Base-by-base conservation (phyloP, 1,140 invertebrate genomes). In the Camponotus pennsylvanicus region DNA sequence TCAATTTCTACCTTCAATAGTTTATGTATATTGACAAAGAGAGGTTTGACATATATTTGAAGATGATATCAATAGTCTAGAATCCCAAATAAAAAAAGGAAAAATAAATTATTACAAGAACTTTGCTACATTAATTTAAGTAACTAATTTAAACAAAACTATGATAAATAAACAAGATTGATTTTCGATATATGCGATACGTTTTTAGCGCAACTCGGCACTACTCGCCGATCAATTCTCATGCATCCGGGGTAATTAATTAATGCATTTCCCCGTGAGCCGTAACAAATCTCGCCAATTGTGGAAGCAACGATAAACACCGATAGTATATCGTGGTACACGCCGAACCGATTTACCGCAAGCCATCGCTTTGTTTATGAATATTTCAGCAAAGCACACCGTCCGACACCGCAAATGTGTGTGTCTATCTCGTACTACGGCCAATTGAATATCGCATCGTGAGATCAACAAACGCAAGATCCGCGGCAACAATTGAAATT, bases 351-450 rank as follows among this genome's bases (percentile, higher is more conserved):
- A 82, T 82, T 82, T 82, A 82, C 79, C 52, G 42, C 79, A 82
- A 82, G 67, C 79, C 40, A 82, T 82, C 18, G 69, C 55, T 63
- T 75, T 49, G 57, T 75, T 83, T 75, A 73, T 75, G 79, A 83
- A 75, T 83, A 83, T 61, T 75, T 73, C 55, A 75, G 57, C 57
- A 61, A 75, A 61, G 55, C 55, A 57, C 42, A 37, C 55, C 27
- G 40, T 61, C 3, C 52, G 67, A 45, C 9, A 61, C 52, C 52
- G 27, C 79, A 61, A 82, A 82, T 34, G 52, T 61, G 18, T 71
- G 61, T 55, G 45, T 42, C 9, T 7, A 61, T 61, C 34, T 45
- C 18, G 3, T 61, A 15, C 37, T 61, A 7, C 55, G 57, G 11
- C 32, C 69, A 49, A 73, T 83, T 57, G 21, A 57, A 71, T 42